phyloP scores from a whole-genome alignment of 2,888 invertebrate species.

The Oscheius sp. region DNA sequence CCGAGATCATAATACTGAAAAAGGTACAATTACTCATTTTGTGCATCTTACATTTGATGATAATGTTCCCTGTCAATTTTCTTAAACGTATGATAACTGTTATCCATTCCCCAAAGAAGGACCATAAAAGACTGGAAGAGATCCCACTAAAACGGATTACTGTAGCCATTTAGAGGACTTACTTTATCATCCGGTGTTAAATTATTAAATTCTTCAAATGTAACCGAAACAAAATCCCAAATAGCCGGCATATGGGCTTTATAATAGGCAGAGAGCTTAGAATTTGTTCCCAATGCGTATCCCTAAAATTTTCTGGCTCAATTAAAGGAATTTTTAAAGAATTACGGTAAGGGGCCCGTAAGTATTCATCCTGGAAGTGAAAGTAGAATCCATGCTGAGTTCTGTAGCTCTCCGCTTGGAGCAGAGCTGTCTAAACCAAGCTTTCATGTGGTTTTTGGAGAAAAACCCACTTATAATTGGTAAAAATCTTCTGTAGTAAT shows the following conservation, averaged over 20 bases:
- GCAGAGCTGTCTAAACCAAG: conserved; percentile 6
- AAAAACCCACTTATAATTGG: conserved; percentile 8
- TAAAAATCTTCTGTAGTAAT: background rate
- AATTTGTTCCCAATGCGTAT: background rate
- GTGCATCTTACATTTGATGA: background rate
- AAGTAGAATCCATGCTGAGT: conserved; percentile 4
- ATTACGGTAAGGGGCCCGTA: conserved; percentile 10
- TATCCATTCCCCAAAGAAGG: conserved; percentile 30
- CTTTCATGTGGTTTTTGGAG: background rate
- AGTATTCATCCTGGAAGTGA: conserved; percentile 7
- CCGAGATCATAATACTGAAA: conserved; percentile 18
- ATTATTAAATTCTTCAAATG: conserved; percentile 18
- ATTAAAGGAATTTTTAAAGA: background rate
- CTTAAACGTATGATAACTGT: conserved; percentile 24
- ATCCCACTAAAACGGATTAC: conserved; percentile 9
- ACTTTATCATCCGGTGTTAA: conserved; percentile 15
- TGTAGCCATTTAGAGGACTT: no score
- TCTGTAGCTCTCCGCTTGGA: conserved; percentile 17
- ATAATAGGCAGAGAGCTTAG: background rate
- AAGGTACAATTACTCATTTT: background rate
- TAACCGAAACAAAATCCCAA: conserved; percentile 11
- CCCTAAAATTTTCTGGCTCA: background rate
- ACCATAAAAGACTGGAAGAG: conserved; percentile 21
- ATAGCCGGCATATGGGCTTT: conserved; percentile 22
- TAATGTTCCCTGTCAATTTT: conserved; percentile 20